Evolutionary conservation across 2,113 vertebrate genomes (phyloP).

Genomic region (Syngnathoides biaculeatus): DNA sequence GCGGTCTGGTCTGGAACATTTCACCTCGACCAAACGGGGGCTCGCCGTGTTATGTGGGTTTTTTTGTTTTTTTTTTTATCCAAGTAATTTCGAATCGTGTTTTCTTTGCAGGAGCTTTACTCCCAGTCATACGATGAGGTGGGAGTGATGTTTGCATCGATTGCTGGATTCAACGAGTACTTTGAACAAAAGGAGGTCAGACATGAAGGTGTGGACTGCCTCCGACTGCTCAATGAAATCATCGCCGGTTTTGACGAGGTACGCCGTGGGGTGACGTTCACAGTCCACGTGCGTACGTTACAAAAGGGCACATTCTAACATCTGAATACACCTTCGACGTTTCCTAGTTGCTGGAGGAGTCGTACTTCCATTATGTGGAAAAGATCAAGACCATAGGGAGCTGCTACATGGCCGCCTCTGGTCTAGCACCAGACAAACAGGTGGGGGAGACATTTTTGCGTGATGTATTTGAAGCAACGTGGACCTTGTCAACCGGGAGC

Average conservation of each 20-base stretch:
- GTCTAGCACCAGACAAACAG: conserved; percentile 89
- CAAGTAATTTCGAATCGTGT: background rate
- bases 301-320: no score
- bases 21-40: no score
- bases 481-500: background rate
- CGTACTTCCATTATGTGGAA: conserved; percentile 92
- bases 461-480: no score
- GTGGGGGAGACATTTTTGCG: conserved; percentile 47
- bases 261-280: conserved; percentile 18
- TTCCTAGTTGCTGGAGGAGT: conserved; percentile 85
- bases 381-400: conserved; percentile 98
- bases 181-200: conserved; percentile 94
- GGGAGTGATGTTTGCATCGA: conserved; percentile 94
- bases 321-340: background rate
- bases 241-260: conserved; percentile 96
- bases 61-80: no score
- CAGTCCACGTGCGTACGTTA: no score
- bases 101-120: conserved; percentile 80
- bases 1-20: background rate
- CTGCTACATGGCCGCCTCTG: conserved; percentile 95
- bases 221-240: conserved; percentile 91
- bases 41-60: no score
- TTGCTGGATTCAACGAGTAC: conserved; percentile 91
- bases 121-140: conserved; percentile 94
- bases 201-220: conserved; percentile 90